Conservation (phyloP, 30 jellyfish, hydroid and myxozoan species). For the Aurelia coerulea region DNA sequence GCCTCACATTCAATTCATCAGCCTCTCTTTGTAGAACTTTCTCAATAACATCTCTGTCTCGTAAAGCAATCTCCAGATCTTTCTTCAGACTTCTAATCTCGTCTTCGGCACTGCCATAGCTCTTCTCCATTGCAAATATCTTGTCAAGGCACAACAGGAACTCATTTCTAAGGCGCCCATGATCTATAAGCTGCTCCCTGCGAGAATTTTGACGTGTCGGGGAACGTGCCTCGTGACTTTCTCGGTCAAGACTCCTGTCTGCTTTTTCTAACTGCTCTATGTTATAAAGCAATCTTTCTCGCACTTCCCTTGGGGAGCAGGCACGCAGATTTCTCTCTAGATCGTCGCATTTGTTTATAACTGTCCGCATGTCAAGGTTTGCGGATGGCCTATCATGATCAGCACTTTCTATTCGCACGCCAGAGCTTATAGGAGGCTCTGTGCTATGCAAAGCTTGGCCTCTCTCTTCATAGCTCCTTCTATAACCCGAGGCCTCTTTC, state of each 20-base stretch:
- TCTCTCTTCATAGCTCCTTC: not conserved
- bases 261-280: slow-evolving; percentile 44
- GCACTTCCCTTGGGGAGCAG: slow-evolving; percentile 76
- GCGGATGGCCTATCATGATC: too few relatives aligned
- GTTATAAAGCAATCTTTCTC: slow-evolving; percentile 49
- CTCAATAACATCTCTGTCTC: slow-evolving; percentile 59
- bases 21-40: slow-evolving; percentile 42
- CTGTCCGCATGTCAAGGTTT: not conserved
- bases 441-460: not conserved
- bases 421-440: not conserved
- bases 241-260: slow-evolving; percentile 1
- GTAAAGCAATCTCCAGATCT: slow-evolving; percentile 47
- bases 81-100: slow-evolving; percentile 68
- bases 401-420: not conserved
- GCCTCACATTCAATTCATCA: slow-evolving; percentile 54
- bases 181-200: slow-evolving; percentile 14
- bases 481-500: not conserved
- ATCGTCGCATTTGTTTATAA: slow-evolving; percentile 70
- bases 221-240: not conserved
- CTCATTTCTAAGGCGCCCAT: slow-evolving; percentile 76
- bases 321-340: slow-evolving; percentile 61
- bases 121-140: slow-evolving; percentile 78
- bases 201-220: not conserved
- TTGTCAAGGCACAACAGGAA: slow-evolving; percentile 80
- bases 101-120: slow-evolving; percentile 82